Evolutionary conservation across 2,797 vertebrate genomes (phyloP).

Genomic region (Halcyon badia): DNA sequence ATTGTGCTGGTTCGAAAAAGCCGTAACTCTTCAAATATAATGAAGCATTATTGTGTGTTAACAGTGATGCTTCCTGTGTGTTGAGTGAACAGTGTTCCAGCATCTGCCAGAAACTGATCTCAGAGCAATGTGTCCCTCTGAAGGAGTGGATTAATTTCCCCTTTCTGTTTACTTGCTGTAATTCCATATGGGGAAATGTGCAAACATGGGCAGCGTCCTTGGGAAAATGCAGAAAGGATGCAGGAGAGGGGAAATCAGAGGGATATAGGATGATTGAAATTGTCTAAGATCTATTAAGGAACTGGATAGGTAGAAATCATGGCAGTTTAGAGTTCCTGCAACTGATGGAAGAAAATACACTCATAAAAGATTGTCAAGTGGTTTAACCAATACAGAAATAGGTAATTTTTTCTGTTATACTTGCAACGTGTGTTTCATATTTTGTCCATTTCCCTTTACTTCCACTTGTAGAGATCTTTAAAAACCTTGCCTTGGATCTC

Average conservation of each 20-base stretch:
- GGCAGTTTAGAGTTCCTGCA: background rate
- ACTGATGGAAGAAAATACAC: background rate
- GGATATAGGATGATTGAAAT: background rate
- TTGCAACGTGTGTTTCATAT: background rate
- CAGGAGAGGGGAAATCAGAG: background rate
- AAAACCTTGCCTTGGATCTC: background rate
- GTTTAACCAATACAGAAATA: background rate
- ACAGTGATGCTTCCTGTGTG: background rate
- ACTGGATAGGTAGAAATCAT: background rate
- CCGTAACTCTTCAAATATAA: background rate
- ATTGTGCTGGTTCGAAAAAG: background rate
- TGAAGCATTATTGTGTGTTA: background rate
- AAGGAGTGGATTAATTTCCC: background rate
- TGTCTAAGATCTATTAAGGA: background rate
- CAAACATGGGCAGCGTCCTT: background rate
- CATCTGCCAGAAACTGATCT: background rate
- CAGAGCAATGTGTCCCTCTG: background rate
- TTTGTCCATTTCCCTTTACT: background rate
- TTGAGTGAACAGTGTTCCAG: background rate
- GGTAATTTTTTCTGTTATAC: background rate
- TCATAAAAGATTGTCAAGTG: background rate
- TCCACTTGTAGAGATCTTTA: background rate
- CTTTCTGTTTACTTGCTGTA: background rate
- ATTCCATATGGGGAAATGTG: background rate
- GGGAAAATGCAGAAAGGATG: background rate